Percentiles rank a stretch among this genome's conserved stretches.
These are phyloP conservation scores for Gari tellinella DNA, from an alignment of 2,888 invertebrate species.

Conservation along the genomic window DNA sequence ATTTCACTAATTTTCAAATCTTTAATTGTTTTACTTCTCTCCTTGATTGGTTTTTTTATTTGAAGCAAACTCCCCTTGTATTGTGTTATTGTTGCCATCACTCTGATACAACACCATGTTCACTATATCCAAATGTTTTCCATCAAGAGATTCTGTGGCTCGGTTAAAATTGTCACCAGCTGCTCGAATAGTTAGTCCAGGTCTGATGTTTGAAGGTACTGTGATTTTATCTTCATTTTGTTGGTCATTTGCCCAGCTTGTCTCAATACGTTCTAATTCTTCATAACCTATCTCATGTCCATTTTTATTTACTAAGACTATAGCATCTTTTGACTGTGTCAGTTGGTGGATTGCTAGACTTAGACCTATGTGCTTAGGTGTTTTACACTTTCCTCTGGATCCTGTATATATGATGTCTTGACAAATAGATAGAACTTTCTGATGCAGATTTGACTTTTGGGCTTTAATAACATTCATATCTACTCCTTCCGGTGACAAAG, in stretches of 20 bases:
- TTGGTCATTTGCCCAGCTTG: too few species aligned
- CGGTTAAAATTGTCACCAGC: conserved; percentile 33
- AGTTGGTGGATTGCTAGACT: conserved; percentile 24
- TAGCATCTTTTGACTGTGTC: conserved; percentile 29
- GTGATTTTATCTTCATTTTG: not conserved
- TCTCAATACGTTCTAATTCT: too few species aligned
- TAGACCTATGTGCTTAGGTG: conserved; percentile 33
- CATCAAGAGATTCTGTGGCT: conserved; percentile 20
- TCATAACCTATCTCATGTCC: conserved; percentile 30
- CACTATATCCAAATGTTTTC: conserved; percentile 6
- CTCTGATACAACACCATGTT: conserved; percentile 37
- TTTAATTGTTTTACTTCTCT: conserved; percentile 1
- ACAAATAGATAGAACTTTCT: conserved; percentile 19
- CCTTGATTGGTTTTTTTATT: not conserved
- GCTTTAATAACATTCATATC: conserved; percentile 4
- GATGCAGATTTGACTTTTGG: conserved; percentile 8
- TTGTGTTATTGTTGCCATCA: not conserved
- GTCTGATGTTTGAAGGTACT: conserved; percentile 20
- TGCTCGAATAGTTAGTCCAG: conserved; percentile 13
- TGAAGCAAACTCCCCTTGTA: conserved; percentile 5
- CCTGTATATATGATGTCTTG: conserved; percentile 23
- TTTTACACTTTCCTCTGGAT: conserved; percentile 29
- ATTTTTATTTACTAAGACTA: conserved; percentile 12
- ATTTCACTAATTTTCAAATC: not conserved
- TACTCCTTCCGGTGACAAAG: not conserved